Evolutionary conservation across 2,888 invertebrate species (phyloP), one percentile per base, ranked within the genome.

Genomic region (Acrobasis suavella): DNA sequence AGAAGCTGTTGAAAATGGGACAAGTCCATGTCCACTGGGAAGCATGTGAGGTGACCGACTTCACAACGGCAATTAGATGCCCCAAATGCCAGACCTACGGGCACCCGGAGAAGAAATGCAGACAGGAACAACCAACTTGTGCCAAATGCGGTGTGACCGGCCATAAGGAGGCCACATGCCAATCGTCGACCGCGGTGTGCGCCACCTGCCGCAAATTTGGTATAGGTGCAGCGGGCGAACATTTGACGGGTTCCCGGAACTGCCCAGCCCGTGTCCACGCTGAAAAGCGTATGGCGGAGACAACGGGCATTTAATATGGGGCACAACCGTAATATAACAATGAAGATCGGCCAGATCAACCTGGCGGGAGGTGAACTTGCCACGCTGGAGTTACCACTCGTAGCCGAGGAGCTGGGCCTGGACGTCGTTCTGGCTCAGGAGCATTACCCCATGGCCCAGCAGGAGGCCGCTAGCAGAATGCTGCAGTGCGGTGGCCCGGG

Each of bases 51-150:
- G 58, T 60, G 0, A 6, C n/a, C 1, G 65, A 62, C 56, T 67
- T 55, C 0, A 10, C 71, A 0, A 7, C 37, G 5, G 68, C 66
- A 0, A 72, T 74, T 0, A 73, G 74, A 65, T 76, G 76, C 62
- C 50, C 7, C 0, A 74, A 68, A 8, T 81, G 81, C 55, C 81
- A 81, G 17, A 67, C 67, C 0, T 79, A 77, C n/a, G n/a, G n/a
- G 80, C 76, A 81, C 68, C 76, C 76, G 0, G 77, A 73, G 1
- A 72, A 72, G 3, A 69, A 66, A 37, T 78, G 76, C 52, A 12
- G 68, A 2, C 63, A 71, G 0, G 46, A 39, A 0, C 50, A 49
- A 0, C 22, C 12, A 0, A 64, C 58, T 0, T 78, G 78, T 16
- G 71, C 71, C 0, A 65, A 62, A 0, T 78, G 77, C 10, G 74